phyloP scores from a whole-genome alignment of 2,797 vertebrate species.

The Acanthurus lineatus region DNA sequence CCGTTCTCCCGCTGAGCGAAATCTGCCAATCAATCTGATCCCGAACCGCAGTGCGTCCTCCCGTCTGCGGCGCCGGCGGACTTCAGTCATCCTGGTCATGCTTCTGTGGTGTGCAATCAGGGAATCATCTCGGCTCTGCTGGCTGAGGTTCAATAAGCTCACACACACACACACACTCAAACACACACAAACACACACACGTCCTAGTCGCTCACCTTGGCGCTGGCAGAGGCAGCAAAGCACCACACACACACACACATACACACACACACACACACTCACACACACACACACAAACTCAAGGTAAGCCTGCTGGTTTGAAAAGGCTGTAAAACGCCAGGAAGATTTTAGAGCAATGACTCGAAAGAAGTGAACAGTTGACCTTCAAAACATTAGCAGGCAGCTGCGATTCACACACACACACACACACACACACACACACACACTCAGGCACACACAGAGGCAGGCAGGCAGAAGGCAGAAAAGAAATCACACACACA shows the following conservation, averaged over 20 bases:
- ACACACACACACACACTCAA: slow-evolving; percentile 23
- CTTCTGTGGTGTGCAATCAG: slow-evolving; percentile 67
- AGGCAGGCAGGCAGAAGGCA: not conserved
- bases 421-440: not conserved
- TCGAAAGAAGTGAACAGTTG: slow-evolving; percentile 27
- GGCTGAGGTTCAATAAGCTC: slow-evolving; percentile 51
- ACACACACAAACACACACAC: slow-evolving; percentile 27
- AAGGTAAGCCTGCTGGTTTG: slow-evolving; percentile 49
- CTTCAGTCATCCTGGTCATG: slow-evolving; percentile 47
- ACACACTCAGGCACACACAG: not conserved
- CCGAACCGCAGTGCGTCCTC: slow-evolving; percentile 32
- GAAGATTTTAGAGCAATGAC: slow-evolving; percentile 35
- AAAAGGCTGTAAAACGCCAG: slow-evolving; percentile 60
- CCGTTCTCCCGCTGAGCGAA: slow-evolving; percentile 2
- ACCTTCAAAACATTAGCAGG: slow-evolving; percentile 59
- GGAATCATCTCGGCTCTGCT: slow-evolving; percentile 62
- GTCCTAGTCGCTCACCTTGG: slow-evolving; percentile 60
- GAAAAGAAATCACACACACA: slow-evolving; percentile 13
- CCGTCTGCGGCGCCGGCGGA: slow-evolving; percentile 1
- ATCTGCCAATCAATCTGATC: slow-evolving; percentile 60
- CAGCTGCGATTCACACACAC: slow-evolving; percentile 30
- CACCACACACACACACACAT: not conserved
- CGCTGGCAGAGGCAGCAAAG: slow-evolving; percentile 29
- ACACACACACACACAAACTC: slow-evolving; percentile 49
- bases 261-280: no score